These are phyloP conservation scores for Astyanax mexicanus DNA, from an alignment of 2,797 vertebrate species.

Conservation along the genomic window DNA sequence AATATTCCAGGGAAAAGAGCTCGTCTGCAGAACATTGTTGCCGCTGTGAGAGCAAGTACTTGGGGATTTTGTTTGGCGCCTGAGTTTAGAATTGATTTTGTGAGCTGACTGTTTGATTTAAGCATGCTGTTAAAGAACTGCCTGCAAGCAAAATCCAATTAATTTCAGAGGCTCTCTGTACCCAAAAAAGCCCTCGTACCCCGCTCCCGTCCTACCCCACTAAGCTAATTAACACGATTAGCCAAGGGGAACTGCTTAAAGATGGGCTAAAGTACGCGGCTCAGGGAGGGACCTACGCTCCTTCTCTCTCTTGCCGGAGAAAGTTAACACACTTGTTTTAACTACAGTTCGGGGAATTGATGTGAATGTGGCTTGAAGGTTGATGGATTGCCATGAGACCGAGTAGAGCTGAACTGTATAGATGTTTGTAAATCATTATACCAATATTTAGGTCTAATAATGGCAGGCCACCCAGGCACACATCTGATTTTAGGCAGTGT, in stretches of 20 bases:
- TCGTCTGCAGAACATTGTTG: constrained; percentile 43
- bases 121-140: constrained; percentile 62
- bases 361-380: not conserved
- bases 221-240: constrained; percentile 61
- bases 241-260: constrained; percentile 60
- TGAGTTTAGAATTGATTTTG: constrained; percentile 67
- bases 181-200: constrained; percentile 51
- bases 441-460: too few species aligned
- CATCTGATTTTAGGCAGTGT: too few species aligned
- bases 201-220: constrained; percentile 48
- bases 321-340: constrained; percentile 29
- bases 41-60: constrained; percentile 52
- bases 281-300: constrained; percentile 38
- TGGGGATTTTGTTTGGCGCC: constrained; percentile 61
- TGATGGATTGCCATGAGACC: constrained; percentile 30
- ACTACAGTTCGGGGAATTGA: constrained; percentile 6
- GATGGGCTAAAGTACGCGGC: constrained; percentile 42
- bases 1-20: constrained; percentile 28
- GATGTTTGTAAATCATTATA: not conserved
- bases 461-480: too few species aligned
- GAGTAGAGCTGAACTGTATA: not conserved
- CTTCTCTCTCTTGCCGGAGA: constrained; percentile 17
- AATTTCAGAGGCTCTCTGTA: constrained; percentile 50
- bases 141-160: constrained; percentile 59
- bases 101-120: constrained; percentile 69